A percentile compares a stretch with the other conserved stretches of the same genome.
phyloP scores from a whole-genome alignment of 2,797 vertebrate genomes.

The Pteronotus mesoamericanus region DNA sequence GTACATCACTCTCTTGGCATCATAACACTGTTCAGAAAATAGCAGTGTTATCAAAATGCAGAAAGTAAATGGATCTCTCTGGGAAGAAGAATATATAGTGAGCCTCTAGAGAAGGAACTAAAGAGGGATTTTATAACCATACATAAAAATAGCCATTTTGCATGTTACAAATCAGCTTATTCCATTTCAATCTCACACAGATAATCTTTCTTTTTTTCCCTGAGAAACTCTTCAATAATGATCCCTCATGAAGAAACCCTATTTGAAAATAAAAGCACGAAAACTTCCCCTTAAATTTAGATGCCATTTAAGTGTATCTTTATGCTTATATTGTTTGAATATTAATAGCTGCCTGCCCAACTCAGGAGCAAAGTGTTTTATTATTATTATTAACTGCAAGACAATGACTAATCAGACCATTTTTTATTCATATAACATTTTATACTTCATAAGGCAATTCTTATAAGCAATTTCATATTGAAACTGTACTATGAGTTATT shows the following conservation, averaged over 20 bases:
- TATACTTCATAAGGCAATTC: neutral
- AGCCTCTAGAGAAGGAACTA: neutral
- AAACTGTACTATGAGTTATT: neutral
- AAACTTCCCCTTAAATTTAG: neutral
- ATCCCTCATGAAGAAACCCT: neutral
- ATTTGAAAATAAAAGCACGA: conserved; percentile 40
- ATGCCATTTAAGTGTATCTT: neutral
- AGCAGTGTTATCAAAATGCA: neutral
- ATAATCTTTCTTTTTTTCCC: neutral
- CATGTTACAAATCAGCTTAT: conserved; percentile 21
- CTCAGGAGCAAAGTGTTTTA: neutral
- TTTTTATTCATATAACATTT: neutral
- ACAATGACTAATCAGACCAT: neutral
- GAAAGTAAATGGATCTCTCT: neutral
- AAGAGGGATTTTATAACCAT: neutral
- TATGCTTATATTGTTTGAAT: neutral
- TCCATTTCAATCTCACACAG: neutral
- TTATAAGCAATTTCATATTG: neutral
- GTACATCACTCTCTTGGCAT: neutral
- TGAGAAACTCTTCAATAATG: conserved; percentile 15
- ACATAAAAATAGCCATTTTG: neutral
- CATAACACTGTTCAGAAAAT: conserved; percentile 25
- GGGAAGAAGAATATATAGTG: neutral
- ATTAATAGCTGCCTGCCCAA: neutral
- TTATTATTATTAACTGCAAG: neutral